phyloP scores from a whole-genome alignment of 2,888 invertebrate species.

The Germaria angustata region DNA sequence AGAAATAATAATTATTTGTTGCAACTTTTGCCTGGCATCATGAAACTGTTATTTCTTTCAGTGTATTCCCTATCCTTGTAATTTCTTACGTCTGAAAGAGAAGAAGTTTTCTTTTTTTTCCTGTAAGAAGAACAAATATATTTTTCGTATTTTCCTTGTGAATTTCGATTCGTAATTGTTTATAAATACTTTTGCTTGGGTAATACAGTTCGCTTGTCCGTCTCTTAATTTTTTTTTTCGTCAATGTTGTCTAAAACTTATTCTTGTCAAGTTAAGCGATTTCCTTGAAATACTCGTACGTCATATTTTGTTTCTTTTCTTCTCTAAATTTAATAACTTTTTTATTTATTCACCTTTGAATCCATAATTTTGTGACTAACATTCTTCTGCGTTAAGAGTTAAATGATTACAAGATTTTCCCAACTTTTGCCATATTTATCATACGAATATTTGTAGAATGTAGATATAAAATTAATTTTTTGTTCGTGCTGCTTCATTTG shows the following conservation, averaged over 20 bases:
- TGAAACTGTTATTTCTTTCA: slow-evolving; percentile 4
- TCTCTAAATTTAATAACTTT: neutral
- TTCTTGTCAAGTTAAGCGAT: slow-evolving; percentile 66
- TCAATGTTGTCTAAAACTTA: slow-evolving; percentile 64
- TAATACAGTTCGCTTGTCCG: neutral
- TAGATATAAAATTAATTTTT: slow-evolving; percentile 22
- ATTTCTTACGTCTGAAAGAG: neutral
- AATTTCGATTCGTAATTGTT: slow-evolving; percentile 18
- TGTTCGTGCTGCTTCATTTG: neutral
- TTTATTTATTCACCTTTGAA: neutral
- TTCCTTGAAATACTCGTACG: slow-evolving; percentile 62
- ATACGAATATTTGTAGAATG: neutral
- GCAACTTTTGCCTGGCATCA: no score
- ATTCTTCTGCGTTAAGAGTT: slow-evolving; percentile 6
- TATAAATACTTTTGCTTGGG: neutral
- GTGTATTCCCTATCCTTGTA: slow-evolving; percentile 19
- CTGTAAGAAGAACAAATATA: slow-evolving; percentile 39
- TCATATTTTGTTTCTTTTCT: slow-evolving; percentile 6
- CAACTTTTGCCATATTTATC: neutral
- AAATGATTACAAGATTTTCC: slow-evolving; percentile 18
- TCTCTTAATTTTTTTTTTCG: slow-evolving; percentile 67
- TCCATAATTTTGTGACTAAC: slow-evolving; percentile 35
- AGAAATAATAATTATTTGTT: no score
- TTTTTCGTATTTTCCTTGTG: slow-evolving; percentile 32
- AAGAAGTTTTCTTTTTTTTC: neutral